Conservation (phyloP, 2,888 invertebrate species). For the Adineta ricciae region DNA sequence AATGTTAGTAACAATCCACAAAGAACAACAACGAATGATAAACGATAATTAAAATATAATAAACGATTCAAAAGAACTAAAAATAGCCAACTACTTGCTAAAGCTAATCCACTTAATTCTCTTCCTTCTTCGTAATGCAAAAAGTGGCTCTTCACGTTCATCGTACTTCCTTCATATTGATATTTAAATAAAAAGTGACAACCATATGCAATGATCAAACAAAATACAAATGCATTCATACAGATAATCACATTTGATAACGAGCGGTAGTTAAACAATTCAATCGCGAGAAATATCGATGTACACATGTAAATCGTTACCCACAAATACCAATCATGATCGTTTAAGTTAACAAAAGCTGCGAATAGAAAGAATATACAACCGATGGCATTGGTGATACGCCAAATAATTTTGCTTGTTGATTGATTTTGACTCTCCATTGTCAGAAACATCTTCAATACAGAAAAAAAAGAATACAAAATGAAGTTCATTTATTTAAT, state of each 20-base stretch:
- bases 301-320: background rate
- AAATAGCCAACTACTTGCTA: slow-evolving; percentile 4
- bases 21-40: background rate
- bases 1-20: background rate
- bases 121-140: background rate
- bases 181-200: background rate
- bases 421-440: background rate
- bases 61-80: background rate
- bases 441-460: background rate
- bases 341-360: slow-evolving; percentile 21
- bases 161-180: background rate
- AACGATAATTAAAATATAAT: background rate
- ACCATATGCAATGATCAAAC: background rate
- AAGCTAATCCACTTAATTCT: slow-evolving; percentile 17
- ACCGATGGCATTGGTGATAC: background rate
- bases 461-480: background rate
- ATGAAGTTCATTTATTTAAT: background rate
- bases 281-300: background rate
- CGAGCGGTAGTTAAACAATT: background rate
- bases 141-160: background rate
- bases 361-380: slow-evolving; percentile 15
- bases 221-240: slow-evolving; percentile 5
- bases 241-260: background rate
- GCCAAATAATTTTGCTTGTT: background rate
- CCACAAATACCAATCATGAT: slow-evolving; percentile 19